Conservation (phyloP, 2,797 vertebrate species). For the Mus caroli region DNA sequence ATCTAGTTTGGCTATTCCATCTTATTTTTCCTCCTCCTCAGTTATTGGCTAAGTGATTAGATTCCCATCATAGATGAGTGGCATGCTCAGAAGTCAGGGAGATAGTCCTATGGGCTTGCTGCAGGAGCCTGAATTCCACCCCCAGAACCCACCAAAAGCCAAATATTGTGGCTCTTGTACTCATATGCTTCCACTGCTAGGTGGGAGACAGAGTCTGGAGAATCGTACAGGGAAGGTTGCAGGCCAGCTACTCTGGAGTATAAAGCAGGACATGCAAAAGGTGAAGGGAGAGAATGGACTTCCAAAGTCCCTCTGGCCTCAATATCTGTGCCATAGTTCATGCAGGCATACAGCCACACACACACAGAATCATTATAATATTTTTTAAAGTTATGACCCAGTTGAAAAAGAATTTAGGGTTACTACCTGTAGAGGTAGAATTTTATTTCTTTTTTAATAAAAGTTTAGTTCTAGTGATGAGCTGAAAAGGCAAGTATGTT, state of each 20-base stretch:
- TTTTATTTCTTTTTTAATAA: background rate
- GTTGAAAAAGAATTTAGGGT: slow-evolving; percentile 19
- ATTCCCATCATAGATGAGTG: background rate
- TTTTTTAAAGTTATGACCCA: background rate
- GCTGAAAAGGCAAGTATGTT: background rate
- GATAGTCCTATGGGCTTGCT: background rate
- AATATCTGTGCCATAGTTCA: background rate
- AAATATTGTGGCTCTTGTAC: background rate
- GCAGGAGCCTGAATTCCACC: background rate
- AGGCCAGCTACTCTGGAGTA: background rate
- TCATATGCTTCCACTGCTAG: background rate
- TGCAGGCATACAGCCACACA: background rate
- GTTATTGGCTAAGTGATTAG: background rate
- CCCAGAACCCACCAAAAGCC: background rate
- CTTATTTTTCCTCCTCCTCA: background rate
- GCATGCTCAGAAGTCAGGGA: background rate
- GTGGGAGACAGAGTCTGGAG: too few species aligned
- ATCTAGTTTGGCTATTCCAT: background rate
- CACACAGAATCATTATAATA: background rate
- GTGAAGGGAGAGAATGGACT: background rate
- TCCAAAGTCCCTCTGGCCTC: background rate
- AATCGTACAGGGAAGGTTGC: background rate
- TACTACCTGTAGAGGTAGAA: background rate
- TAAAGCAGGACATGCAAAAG: background rate
- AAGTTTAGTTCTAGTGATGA: background rate